These are phyloP conservation scores for Amblyopsis rosae DNA, from an alignment of 2,113 vertebrate genomes.

Conservation along the genomic window DNA sequence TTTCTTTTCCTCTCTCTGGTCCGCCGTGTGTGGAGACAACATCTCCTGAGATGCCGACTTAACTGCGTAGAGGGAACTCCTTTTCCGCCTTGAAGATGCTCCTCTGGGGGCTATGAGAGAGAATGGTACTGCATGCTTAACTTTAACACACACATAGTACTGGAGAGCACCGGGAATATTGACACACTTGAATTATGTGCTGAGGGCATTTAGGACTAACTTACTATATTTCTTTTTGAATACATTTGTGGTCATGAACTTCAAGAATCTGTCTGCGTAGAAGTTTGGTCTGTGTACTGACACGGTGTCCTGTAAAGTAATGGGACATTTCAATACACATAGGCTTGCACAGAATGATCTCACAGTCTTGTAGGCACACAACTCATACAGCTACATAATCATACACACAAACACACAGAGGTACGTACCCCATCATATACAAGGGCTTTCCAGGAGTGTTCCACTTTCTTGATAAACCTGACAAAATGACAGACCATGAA, in stretches of 20 bases:
- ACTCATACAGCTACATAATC: background rate
- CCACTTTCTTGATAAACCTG: constrained; percentile 95
- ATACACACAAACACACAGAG: constrained; percentile 7
- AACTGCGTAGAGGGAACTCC: constrained; percentile 78
- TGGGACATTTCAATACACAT: background rate
- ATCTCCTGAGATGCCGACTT: constrained; percentile 90
- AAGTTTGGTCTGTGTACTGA: constrained; percentile 94
- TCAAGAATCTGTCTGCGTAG: constrained; percentile 93
- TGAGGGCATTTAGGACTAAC: constrained; percentile 26
- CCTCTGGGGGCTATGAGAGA: constrained; percentile 79
- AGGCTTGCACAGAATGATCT: background rate
- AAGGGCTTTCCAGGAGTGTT: constrained; percentile 98
- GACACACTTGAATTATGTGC: background rate
- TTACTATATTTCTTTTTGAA: constrained; percentile 91
- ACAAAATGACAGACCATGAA: constrained; percentile 8
- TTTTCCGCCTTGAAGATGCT: constrained; percentile 87
- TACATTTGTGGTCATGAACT: constrained; percentile 91
- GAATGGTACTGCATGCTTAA: background rate
- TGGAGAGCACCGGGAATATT: background rate
- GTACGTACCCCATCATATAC: constrained; percentile 89
- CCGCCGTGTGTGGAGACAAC: constrained; percentile 74
- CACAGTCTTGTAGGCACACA: background rate
- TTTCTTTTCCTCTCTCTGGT: constrained; percentile 80
- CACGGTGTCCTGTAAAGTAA: constrained; percentile 83
- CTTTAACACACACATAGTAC: background rate